Percentiles rank a stretch among this genome's conserved stretches.
These are phyloP conservation scores for Petrocephalus zakoni DNA, from an alignment of 2,113 vertebrate genomes.

Conservation along the genomic window DNA sequence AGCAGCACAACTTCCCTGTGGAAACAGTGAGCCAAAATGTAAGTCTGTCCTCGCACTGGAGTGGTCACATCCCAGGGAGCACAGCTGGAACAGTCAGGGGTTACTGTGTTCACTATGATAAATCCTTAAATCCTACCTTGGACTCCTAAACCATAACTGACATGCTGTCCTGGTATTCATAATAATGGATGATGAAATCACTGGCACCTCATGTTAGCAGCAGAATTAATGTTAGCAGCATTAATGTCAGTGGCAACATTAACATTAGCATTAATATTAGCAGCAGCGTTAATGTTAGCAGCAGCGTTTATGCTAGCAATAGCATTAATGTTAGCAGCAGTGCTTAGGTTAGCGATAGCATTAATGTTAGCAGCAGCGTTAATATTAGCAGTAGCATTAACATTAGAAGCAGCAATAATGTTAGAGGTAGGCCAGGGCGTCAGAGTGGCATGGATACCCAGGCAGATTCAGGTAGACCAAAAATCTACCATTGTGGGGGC, in stretches of 20 bases:
- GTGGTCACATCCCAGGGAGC: not conserved
- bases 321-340: not conserved
- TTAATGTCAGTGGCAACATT: not conserved
- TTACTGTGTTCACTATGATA: not conserved
- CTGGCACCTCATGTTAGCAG: not conserved
- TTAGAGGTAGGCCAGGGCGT: not conserved
- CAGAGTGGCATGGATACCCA: not conserved
- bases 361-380: not conserved
- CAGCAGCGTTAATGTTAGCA: not conserved
- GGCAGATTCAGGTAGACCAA: not conserved
- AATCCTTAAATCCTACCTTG: not conserved
- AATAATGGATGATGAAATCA: not conserved
- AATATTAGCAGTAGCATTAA: not conserved
- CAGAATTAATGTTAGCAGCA: not conserved
- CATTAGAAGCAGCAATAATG: not conserved
- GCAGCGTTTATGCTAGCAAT: not conserved
- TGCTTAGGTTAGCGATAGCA: not conserved
- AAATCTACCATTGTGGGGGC: not conserved
- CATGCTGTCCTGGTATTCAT: not conserved
- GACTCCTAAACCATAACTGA: not conserved
- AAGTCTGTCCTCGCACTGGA: not conserved
- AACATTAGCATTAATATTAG: not conserved
- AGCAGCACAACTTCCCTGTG: constrained; percentile 87
- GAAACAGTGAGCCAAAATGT: constrained; percentile 28
- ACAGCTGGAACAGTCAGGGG: not conserved